A percentile compares a stretch with the other conserved stretches of the same genome.
Conservation (phyloP, 2,797 vertebrate genomes). For the Carcharodon carcharias region DNA sequence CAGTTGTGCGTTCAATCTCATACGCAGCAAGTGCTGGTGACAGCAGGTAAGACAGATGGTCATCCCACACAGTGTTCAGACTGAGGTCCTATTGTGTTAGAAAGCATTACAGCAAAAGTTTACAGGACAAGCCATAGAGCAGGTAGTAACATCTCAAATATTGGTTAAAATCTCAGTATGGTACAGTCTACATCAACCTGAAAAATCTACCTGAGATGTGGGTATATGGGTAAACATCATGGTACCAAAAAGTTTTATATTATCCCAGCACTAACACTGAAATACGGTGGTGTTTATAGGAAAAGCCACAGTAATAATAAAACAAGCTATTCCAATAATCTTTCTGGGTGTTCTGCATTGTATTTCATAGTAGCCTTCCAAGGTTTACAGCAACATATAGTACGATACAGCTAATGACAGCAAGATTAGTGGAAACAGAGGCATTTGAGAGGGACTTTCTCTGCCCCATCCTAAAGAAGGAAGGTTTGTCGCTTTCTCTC, state of each 20-base stretch:
- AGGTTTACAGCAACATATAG: neutral
- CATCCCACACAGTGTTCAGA: slow-evolving; percentile 84
- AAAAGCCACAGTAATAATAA: neutral
- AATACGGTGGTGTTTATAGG: neutral
- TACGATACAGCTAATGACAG: neutral
- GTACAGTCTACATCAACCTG: neutral
- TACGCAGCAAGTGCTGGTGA: slow-evolving; percentile 86
- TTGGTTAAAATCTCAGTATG: neutral
- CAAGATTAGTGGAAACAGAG: neutral
- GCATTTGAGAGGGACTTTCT: neutral
- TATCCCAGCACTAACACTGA: neutral
- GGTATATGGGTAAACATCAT: neutral
- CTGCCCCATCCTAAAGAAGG: neutral
- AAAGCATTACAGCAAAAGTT: neutral
- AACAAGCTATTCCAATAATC: neutral
- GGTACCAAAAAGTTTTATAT: neutral
- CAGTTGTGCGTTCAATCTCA: slow-evolving; percentile 80
- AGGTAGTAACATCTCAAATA: neutral
- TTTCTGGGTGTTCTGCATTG: neutral
- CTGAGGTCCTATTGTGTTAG: slow-evolving; percentile 70
- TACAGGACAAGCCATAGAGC: neutral
- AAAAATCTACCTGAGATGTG: neutral
- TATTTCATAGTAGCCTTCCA: neutral
- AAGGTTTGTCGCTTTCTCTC: neutral
- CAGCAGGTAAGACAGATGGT: slow-evolving; percentile 87